phyloP scores from a whole-genome alignment of 2,888 invertebrate species.

The Galeruca laticollis region DNA sequence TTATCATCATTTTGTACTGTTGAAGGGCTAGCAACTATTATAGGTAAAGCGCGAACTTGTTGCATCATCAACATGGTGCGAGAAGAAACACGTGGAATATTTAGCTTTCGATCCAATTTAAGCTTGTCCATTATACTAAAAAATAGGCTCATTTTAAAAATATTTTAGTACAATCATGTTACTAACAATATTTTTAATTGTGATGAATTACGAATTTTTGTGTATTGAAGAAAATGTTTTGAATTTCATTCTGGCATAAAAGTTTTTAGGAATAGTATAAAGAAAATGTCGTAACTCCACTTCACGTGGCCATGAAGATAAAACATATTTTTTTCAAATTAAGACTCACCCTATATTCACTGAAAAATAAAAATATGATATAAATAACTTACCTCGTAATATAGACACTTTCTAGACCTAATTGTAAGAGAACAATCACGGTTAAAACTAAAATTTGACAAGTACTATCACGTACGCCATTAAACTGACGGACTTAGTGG shows the following conservation, averaged over 20 bases:
- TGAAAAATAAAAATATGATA: background rate
- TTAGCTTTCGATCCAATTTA: conserved; percentile 9
- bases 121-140: conserved; percentile 17
- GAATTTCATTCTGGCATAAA: conserved; percentile 7
- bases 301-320: conserved; percentile 9
- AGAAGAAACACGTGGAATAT: conserved; percentile 18
- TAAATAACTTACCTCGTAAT: no score
- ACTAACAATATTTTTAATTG: no score
- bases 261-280: background rate
- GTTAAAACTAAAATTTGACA: background rate
- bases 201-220: background rate
- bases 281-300: conserved; percentile 7
- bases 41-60: background rate
- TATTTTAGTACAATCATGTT: no score
- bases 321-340: background rate
- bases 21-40: conserved; percentile 17
- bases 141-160: no score
- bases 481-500: conserved; percentile 3
- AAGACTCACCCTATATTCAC: no score
- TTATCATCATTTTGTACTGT: conserved; percentile 21
- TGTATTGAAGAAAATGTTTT: conserved; percentile 16
- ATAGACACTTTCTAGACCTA: conserved; percentile 7
- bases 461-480: conserved; percentile 7
- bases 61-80: conserved; percentile 14
- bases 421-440: conserved; percentile 5